phyloP scores from a whole-genome alignment of 1,140 invertebrate species.

The Musca domestica region DNA sequence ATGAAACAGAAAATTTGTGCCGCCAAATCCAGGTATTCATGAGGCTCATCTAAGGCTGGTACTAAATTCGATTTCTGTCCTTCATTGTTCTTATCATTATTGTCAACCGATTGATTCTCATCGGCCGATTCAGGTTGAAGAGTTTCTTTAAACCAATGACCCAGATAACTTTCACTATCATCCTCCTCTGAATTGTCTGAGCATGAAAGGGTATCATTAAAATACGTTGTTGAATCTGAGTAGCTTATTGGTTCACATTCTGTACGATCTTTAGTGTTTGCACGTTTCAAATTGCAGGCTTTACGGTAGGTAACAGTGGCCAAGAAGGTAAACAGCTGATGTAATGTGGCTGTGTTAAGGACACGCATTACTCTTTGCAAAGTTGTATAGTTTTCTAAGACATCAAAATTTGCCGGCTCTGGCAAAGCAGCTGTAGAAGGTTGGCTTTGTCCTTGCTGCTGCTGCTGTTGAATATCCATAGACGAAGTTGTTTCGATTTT shows the following conservation, averaged over 20 bases:
- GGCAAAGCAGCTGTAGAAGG: constrained; percentile 40
- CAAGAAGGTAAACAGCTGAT: constrained; percentile 81
- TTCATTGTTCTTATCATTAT: constrained; percentile 53
- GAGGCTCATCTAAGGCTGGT: constrained; percentile 86
- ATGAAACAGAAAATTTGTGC: constrained; percentile 51
- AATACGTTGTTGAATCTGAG: constrained; percentile 89
- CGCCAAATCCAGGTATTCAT: constrained; percentile 58
- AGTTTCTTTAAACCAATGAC: constrained; percentile 91
- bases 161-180: constrained; percentile 83
- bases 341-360: constrained; percentile 58
- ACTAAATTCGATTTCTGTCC: constrained; percentile 60
- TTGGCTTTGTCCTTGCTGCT: constrained; percentile 31
- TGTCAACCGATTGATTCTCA: constrained; percentile 56
- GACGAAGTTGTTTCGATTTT: constrained; percentile 66
- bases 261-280: constrained; percentile 73
- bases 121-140: constrained; percentile 73
- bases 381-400: constrained; percentile 55
- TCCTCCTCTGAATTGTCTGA: constrained; percentile 87
- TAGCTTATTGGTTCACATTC: constrained; percentile 74
- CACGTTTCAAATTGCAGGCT: constrained; percentile 77
- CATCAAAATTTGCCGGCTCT: constrained; percentile 54
- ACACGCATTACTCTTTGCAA: constrained; percentile 57
- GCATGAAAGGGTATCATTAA: constrained; percentile 86
- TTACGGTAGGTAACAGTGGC: constrained; percentile 87
- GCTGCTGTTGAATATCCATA: constrained; percentile 50